phyloP scores from a whole-genome alignment of 2,888 invertebrate species.

The Lobophora halterata region DNA sequence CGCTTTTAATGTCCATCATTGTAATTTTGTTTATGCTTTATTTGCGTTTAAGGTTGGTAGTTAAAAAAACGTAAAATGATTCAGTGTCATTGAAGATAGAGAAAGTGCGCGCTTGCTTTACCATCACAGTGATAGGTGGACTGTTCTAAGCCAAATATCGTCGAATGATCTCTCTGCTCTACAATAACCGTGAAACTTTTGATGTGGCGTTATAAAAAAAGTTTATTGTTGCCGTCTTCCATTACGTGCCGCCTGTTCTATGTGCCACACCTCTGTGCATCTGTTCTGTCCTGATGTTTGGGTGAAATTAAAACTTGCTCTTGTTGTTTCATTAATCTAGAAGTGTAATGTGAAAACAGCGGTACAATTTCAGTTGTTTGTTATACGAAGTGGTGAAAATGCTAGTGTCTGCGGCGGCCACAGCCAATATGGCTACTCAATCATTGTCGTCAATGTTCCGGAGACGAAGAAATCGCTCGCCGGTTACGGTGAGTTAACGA shows the following conservation, averaged over 20 bases:
- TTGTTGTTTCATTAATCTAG: slow-evolving; percentile 9
- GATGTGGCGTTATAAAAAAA: slow-evolving; percentile 35
- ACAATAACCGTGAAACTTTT: slow-evolving; percentile 51
- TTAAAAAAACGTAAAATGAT: too few species aligned
- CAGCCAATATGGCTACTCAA: slow-evolving; percentile 53
- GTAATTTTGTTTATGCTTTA: slow-evolving; percentile 6
- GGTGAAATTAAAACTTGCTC: slow-evolving; percentile 17
- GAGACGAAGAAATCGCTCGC: slow-evolving; percentile 50
- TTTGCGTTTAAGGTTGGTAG: too few species aligned
- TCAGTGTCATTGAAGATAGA: slow-evolving; percentile 32
- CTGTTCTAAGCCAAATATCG: slow-evolving; percentile 35
- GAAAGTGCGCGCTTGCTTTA: slow-evolving; percentile 50
- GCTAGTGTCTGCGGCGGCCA: slow-evolving; percentile 56
- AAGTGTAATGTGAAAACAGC: slow-evolving; percentile 15
- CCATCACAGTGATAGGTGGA: slow-evolving; percentile 48
- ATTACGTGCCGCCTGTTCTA: slow-evolving; percentile 22
- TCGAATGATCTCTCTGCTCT: slow-evolving; percentile 25
- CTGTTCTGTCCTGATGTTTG: slow-evolving; percentile 17
- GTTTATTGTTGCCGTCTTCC: slow-evolving; percentile 34
- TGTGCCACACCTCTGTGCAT: slow-evolving; percentile 19
- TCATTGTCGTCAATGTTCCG: slow-evolving; percentile 65
- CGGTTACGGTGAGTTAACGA: slow-evolving; percentile 46
- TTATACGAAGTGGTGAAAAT: slow-evolving; percentile 46
- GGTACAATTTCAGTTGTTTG: slow-evolving; percentile 25
- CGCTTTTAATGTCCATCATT: slow-evolving; percentile 1